These are phyloP conservation scores for Cepphus grylle DNA, from an alignment of 2,113 vertebrate species.

Conservation along the genomic window DNA sequence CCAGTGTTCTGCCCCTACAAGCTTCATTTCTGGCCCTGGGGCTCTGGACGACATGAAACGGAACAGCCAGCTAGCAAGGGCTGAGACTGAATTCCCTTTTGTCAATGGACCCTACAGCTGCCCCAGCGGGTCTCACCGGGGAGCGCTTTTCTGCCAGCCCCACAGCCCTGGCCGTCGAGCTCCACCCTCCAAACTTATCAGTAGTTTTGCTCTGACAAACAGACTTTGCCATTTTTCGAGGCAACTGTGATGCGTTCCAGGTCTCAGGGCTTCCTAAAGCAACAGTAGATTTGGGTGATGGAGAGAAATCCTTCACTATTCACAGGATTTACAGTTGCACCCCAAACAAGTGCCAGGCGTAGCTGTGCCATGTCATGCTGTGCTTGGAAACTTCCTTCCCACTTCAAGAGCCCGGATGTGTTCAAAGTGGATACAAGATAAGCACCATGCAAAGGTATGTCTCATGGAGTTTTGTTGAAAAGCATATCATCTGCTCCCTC, in stretches of 20 bases:
- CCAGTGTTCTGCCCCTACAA: not conserved
- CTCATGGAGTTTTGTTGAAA: rapidly evolving
- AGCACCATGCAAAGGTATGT: not conserved
- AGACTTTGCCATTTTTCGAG: not conserved
- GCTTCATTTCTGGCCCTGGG: not conserved
- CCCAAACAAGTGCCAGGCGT: not conserved
- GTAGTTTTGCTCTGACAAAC: not conserved
- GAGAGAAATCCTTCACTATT: not conserved
- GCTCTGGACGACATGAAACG: not conserved
- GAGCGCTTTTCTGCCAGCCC: not conserved
- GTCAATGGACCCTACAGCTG: not conserved
- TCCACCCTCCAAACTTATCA: not conserved
- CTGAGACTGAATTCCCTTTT: not conserved
- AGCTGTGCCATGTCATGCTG: not conserved
- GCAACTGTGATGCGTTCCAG: not conserved
- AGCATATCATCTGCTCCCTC: not conserved
- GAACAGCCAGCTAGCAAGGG: not conserved
- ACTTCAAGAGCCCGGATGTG: rapidly evolving
- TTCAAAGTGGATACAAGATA: not conserved
- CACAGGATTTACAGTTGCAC: not conserved
- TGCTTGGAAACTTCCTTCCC: rapidly evolving
- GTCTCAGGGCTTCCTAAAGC: not conserved
- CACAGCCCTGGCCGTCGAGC: not conserved
- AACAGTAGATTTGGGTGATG: not conserved
- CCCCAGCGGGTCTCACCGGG: not conserved